Evolutionary conservation across 2,797 vertebrate species (phyloP), one percentile per base, ranked within the genome.

Genomic region (Crossoptilon crossoptilon): DNA sequence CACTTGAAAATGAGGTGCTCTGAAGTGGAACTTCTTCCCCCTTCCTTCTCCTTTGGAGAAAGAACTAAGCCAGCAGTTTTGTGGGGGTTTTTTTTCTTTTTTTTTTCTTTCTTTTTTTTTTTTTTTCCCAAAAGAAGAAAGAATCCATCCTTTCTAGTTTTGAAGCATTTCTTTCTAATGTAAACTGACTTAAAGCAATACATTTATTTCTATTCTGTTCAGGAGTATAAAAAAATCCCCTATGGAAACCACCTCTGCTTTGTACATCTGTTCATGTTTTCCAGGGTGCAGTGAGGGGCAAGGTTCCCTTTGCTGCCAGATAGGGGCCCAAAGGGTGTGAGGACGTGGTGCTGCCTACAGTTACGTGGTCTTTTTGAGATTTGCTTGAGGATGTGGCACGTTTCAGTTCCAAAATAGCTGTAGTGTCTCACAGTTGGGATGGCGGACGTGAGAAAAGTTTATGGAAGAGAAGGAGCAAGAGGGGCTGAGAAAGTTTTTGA

Each of bases 371-470:
- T 91, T 96, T 95, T 73, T 1, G 31, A 84, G 80, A 37, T 91
- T 88, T 88, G 92, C 77, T 33, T 46, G 23, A 84, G 56, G 70
- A 83, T 67, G 64, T 37, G 95, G 79, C 44, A 71, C 56, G 21
- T 94, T 94, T 96, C 62, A 86, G 74, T 94, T 94, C 95, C 59
- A 88, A 71, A 96, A 93, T 95, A 92, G 88, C 77, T 86, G 56
- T 75, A 88, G 93, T 21, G 72, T 77, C 91, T 95, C 94, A 83
- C 76, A 89, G 29, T 79, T 87, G 63, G 41, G 10, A 29, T 81
- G 46, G 53, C 74, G 85, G 82, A 85, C 5, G 43, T 29, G 59
- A 58, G 4, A 22, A 80, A 94, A 95, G 93, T 96, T 95, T 58
- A 27, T 24, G 29, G 83, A 48, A 49, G 49, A 72, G 24, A 67